Percentiles rank a stretch among this genome's conserved stretches.
These are phyloP conservation scores for Acanthornis magna DNA, from an alignment of 2,797 vertebrate genomes.

Conservation along the genomic window DNA sequence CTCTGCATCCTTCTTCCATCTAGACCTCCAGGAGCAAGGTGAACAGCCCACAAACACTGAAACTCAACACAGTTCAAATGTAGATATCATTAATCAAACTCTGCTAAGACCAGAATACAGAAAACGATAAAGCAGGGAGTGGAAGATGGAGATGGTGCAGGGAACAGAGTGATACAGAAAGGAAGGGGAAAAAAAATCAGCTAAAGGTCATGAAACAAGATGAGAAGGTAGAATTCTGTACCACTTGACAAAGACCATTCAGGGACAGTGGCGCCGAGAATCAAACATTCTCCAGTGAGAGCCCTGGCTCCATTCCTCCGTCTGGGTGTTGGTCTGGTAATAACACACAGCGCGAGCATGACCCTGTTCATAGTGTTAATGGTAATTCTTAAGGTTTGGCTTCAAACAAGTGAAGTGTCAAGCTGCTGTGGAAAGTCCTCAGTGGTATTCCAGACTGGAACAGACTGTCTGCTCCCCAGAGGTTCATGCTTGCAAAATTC, in stretches of 20 bases:
- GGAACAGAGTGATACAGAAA: rapidly evolving
- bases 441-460: not conserved
- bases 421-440: not conserved
- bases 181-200: not conserved
- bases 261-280: not conserved
- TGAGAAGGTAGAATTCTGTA: not conserved
- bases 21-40: not conserved
- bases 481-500: not conserved
- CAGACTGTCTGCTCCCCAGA: not conserved
- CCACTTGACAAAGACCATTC: not conserved
- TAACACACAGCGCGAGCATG: not conserved
- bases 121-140: not conserved
- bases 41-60: not conserved
- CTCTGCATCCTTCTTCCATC: not conserved
- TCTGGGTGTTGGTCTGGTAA: not conserved
- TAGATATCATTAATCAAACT: not conserved
- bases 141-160: not conserved
- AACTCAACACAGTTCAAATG: not conserved
- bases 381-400: not conserved
- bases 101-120: not conserved
- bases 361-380: rapidly evolving
- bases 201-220: not conserved
- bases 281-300: not conserved
- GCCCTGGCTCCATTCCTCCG: rapidly evolving
- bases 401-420: not conserved